Conservation (phyloP, 2,113 vertebrate genomes). For the Oreamnos americanus region DNA sequence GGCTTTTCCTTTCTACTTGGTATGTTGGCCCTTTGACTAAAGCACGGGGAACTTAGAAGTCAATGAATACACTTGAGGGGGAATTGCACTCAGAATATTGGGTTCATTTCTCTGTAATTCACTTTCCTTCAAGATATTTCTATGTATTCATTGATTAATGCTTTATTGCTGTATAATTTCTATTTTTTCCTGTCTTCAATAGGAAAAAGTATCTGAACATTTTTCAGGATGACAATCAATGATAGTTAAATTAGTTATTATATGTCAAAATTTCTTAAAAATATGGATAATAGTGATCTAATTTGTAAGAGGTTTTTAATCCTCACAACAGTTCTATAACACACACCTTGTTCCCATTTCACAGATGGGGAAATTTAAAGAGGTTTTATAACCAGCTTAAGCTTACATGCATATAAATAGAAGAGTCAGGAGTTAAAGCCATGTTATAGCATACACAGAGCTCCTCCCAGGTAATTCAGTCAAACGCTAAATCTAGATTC, state of each 20-base stretch:
- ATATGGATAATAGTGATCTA: not conserved
- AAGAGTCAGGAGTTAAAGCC: not conserved
- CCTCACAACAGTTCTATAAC: not conserved
- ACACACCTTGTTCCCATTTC: not conserved
- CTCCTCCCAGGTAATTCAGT: not conserved
- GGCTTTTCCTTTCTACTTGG: not conserved
- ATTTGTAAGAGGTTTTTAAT: not conserved
- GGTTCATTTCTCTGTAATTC: not conserved
- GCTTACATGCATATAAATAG: not conserved
- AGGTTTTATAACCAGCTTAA: not conserved
- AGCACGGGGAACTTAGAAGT: not conserved
- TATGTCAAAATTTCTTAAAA: not conserved
- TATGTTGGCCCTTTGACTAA: not conserved
- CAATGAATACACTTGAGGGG: not conserved
- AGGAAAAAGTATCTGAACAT: not conserved
- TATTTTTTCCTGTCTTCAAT: not conserved
- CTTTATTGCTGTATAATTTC: not conserved
- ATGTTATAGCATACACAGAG: not conserved
- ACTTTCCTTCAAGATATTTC: not conserved
- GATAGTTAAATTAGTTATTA: not conserved
- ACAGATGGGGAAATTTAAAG: not conserved
- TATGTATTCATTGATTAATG: not conserved
- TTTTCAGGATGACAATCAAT: not conserved
- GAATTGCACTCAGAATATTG: not conserved
- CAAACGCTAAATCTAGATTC: not conserved